Percentiles rank a stretch among this genome's conserved stretches.
These are phyloP conservation scores for Carapus acus DNA, from an alignment of 2,797 vertebrate species.

Conservation along the genomic window DNA sequence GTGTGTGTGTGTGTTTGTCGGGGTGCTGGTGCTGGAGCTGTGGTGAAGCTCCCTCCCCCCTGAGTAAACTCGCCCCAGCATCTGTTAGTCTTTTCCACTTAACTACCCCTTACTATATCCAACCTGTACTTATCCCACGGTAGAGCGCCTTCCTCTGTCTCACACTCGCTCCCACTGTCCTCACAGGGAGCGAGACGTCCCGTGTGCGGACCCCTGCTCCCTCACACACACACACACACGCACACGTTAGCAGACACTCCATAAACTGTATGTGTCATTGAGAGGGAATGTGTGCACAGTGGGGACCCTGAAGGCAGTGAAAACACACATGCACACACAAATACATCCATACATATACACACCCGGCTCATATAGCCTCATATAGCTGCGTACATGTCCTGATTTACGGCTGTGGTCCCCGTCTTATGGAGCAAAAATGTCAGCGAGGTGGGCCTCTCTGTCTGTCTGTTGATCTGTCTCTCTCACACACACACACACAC, in stretches of 20 bases:
- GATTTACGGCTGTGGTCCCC: conserved; percentile 33
- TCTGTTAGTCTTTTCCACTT: conserved; percentile 78
- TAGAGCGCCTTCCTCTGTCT: conserved; percentile 52
- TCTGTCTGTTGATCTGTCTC: too few relatives aligned
- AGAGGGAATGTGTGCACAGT: conserved; percentile 24
- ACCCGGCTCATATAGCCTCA: conserved; percentile 18
- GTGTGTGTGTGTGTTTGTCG: conserved; percentile 36
- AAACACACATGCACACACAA: conserved; percentile 23
- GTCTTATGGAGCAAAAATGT: conserved; percentile 16
- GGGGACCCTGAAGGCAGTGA: conserved; percentile 14
- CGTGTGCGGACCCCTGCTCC: conserved; percentile 42
- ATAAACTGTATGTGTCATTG: conserved; percentile 31
- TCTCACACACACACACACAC: conserved; percentile 27
- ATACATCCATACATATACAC: conserved; percentile 20
- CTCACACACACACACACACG: conserved; percentile 18
- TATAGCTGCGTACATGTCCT: conserved; percentile 27
- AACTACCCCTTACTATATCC: conserved; percentile 74
- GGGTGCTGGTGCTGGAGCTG: conserved; percentile 57
- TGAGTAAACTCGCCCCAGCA: conserved; percentile 73
- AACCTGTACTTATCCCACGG: conserved; percentile 77
- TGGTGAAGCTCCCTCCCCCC: conserved; percentile 61
- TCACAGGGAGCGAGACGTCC: conserved; percentile 46
- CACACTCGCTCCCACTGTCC: conserved; percentile 61
- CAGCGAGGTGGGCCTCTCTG: conserved; percentile 7
- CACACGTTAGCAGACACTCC: conserved; percentile 8